Percentiles rank a stretch among this genome's conserved stretches.
Conservation (phyloP, 2,113 vertebrate genomes). For the Pterocles burchelli region DNA sequence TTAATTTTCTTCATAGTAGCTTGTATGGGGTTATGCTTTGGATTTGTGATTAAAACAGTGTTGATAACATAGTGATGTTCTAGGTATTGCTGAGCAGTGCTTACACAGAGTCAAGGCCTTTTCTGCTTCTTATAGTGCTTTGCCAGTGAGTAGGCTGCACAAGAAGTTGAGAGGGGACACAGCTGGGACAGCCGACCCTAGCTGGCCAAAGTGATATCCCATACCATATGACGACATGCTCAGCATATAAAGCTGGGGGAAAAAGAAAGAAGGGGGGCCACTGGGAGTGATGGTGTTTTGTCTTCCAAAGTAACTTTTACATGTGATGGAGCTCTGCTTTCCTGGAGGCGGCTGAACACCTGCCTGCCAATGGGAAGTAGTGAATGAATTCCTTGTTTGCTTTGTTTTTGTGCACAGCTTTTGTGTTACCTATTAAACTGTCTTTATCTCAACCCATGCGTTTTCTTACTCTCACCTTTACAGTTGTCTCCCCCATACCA, state of each 20-base stretch:
- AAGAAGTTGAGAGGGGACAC: not conserved
- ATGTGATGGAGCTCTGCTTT: not conserved
- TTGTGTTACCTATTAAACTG: not conserved
- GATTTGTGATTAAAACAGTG: not conserved
- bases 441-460: not conserved
- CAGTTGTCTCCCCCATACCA: not conserved
- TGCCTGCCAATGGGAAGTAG: rapidly evolving
- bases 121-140: not conserved
- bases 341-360: not conserved
- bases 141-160: not conserved
- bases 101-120: not conserved
- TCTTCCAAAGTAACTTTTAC: not conserved
- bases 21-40: not conserved
- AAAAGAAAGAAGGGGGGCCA: not conserved
- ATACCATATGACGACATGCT: rapidly evolving
- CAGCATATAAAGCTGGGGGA: not conserved
- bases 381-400: not conserved
- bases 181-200: not conserved
- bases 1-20: not conserved
- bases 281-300: not conserved
- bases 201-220: not conserved
- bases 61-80: not conserved
- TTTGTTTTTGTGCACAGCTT: rapidly evolving
- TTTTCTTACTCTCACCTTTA: not conserved
- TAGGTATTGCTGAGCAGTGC: not conserved